These are phyloP conservation scores for Dinothrombium tinctorium DNA, from an alignment of 1,140 invertebrate genomes.

Conservation along the genomic window DNA sequence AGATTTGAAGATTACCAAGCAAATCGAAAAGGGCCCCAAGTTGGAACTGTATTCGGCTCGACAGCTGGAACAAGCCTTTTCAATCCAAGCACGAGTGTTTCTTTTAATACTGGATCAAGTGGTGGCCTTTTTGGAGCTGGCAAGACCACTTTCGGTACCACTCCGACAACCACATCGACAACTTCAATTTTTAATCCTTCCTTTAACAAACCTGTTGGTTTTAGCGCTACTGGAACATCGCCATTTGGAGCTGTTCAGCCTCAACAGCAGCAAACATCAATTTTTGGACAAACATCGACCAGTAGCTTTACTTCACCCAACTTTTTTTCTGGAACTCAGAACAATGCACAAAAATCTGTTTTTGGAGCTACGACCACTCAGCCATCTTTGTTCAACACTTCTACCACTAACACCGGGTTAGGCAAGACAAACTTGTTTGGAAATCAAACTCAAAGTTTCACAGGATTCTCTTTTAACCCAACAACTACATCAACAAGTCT, in stretches of 20 bases:
- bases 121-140: slow-evolving; percentile 11
- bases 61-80: neutral
- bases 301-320: neutral
- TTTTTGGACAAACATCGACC: neutral
- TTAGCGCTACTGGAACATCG: slow-evolving; percentile 6
- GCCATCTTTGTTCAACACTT: slow-evolving; percentile 2
- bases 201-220: slow-evolving; percentile 12
- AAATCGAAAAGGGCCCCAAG: slow-evolving; percentile 37
- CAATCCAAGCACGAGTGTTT: neutral
- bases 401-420: neutral
- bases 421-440: neutral
- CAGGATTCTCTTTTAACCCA: neutral
- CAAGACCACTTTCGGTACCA: slow-evolving; percentile 15
- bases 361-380: neutral
- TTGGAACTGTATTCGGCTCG: slow-evolving; percentile 6
- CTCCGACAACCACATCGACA: slow-evolving; percentile 15
- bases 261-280: slow-evolving; percentile 7
- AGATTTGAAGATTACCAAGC: slow-evolving; percentile 75
- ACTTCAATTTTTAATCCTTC: slow-evolving; percentile 10
- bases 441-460: neutral
- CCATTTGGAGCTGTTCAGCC: slow-evolving; percentile 19
- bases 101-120: neutral
- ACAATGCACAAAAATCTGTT: neutral
- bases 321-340: neutral
- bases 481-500: neutral